A percentile compares a stretch with the other conserved stretches of the same genome.
phyloP scores from a whole-genome alignment of 2,797 vertebrate genomes.

The Helicolenus hilgendorfi region DNA sequence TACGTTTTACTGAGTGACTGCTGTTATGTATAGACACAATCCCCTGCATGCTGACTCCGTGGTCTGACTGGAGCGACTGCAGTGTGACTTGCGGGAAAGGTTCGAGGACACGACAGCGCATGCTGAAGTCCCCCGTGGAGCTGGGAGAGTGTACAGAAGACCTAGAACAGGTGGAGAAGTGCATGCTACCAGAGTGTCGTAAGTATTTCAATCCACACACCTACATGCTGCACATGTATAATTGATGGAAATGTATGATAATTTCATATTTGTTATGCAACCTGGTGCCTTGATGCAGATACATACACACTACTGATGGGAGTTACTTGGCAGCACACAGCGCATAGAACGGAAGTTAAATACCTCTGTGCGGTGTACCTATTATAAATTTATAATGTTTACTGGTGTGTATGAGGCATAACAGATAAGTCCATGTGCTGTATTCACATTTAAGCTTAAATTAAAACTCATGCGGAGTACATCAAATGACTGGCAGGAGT shows the following conservation, averaged over 20 bases:
- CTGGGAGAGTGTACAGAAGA: constrained; percentile 98
- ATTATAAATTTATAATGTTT: neutral
- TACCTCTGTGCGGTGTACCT: neutral
- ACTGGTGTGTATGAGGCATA: neutral
- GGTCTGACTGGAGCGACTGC: constrained; percentile 99
- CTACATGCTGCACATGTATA: neutral
- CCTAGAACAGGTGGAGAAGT: constrained; percentile 98
- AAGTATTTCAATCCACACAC: constrained; percentile 80
- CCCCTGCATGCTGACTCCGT: constrained; percentile 96
- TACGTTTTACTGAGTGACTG: neutral
- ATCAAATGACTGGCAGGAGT: neutral
- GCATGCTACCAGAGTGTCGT: constrained; percentile 99
- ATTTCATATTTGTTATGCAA: constrained; percentile 1
- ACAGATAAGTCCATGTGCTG: neutral
- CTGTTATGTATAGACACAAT: constrained; percentile 93
- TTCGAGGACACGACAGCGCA: constrained; percentile 93
- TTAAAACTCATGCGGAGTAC: neutral
- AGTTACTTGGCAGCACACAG: neutral
- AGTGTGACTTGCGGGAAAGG: constrained; percentile 98
- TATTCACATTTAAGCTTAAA: neutral
- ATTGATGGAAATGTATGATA: constrained; percentile 13
- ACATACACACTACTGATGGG: neutral
- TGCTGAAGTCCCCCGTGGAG: constrained; percentile 97
- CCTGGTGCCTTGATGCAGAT: neutral
- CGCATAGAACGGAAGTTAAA: neutral